Conservation (phyloP, 2,888 invertebrate genomes). For the Phortica okadai region DNA sequence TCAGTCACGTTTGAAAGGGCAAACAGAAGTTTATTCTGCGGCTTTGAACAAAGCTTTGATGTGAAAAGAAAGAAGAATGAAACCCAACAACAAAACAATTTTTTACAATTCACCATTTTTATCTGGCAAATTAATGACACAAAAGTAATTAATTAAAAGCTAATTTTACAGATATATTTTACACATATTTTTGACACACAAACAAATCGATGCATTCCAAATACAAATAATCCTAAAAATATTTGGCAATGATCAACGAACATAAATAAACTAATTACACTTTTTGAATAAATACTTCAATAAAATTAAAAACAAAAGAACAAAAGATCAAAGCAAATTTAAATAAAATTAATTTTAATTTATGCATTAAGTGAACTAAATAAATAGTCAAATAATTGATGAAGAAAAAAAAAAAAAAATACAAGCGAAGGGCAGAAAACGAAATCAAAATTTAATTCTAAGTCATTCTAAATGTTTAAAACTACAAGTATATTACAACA, state of each 20-base stretch:
- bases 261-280: neutral
- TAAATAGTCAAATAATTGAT: slow-evolving; percentile 18
- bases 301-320: neutral
- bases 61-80: neutral
- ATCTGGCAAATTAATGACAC: too few relatives aligned
- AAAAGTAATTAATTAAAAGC: too few relatives aligned
- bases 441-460: slow-evolving; percentile 30
- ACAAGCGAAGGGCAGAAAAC: neutral
- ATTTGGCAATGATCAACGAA: neutral
- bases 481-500: neutral
- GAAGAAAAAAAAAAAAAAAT: slow-evolving; percentile 12
- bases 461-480: slow-evolving; percentile 28
- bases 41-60: neutral
- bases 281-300: slow-evolving; percentile 8
- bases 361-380: neutral
- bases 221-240: neutral
- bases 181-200: neutral
- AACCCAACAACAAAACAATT: neutral
- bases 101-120: too few relatives aligned
- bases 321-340: neutral
- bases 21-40: neutral
- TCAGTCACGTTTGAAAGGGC: slow-evolving; percentile 6
- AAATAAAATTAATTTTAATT: slow-evolving; percentile 5
- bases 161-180: neutral
- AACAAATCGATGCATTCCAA: neutral